These are phyloP conservation scores for Strigamia maritima DNA, from an alignment of 2,888 invertebrate species.

Conservation along the genomic window DNA sequence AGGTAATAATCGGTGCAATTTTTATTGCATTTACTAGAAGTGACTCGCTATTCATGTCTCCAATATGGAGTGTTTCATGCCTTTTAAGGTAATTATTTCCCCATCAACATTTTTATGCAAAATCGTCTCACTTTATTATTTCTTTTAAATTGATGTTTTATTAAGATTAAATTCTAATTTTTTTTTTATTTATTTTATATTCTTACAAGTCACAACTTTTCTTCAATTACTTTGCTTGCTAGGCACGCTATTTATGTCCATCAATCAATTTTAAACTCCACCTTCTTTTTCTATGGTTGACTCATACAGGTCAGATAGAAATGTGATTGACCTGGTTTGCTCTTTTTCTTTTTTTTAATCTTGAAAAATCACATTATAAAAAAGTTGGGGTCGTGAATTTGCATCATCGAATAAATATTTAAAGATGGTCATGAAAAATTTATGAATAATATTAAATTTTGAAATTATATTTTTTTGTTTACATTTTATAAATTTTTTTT, in stretches of 20 bases:
- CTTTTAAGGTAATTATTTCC: constrained; percentile 10
- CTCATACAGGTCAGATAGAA: background rate
- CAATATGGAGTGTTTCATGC: background rate
- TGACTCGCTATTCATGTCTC: background rate
- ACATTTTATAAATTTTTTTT: background rate
- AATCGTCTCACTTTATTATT: background rate
- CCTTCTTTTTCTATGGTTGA: background rate
- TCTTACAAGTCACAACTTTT: background rate
- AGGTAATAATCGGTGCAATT: constrained; percentile 17
- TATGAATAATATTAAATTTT: background rate
- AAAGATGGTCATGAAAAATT: background rate
- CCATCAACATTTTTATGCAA: background rate
- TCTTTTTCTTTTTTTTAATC: no score
- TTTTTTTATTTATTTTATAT: no score
- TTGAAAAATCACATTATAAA: no score
- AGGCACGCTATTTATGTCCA: background rate
- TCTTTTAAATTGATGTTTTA: background rate
- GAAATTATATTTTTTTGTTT: background rate
- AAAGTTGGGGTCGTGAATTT: no score
- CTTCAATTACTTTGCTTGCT: constrained; percentile 2
- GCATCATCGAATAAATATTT: no score
- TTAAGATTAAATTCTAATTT: no score
- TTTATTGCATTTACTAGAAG: background rate
- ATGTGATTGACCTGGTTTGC: background rate
- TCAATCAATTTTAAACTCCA: background rate